These are phyloP conservation scores for Vespertilio murinus DNA, from an alignment of 2,797 vertebrate genomes.

Conservation along the genomic window DNA sequence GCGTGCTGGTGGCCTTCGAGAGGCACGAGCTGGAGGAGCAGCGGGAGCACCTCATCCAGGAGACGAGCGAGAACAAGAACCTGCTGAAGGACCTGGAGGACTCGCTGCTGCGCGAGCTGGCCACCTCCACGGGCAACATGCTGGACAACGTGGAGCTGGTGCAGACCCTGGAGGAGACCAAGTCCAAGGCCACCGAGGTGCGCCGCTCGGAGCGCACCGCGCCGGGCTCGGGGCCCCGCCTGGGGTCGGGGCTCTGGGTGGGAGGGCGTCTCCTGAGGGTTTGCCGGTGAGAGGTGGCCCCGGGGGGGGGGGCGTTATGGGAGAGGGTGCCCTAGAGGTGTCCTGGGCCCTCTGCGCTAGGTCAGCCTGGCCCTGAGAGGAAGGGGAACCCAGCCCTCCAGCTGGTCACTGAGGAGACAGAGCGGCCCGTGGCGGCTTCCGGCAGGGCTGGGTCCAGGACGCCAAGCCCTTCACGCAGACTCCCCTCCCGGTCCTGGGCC, in stretches of 20 bases:
- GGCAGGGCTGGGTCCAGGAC: not conserved
- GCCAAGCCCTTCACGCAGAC: not conserved
- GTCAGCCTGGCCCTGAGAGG: not conserved
- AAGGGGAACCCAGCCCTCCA: not conserved
- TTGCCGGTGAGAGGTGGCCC: not conserved
- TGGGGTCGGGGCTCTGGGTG: not conserved
- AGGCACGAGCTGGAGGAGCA: constrained; percentile 94
- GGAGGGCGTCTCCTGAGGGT: not conserved
- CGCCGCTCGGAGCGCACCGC: no score
- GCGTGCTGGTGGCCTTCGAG: constrained; percentile 93
- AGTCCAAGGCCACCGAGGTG: constrained; percentile 95
- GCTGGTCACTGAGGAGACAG: not conserved
- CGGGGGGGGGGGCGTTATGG: fast-evolving
- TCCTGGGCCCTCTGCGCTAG: fast-evolving
- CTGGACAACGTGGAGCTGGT: constrained; percentile 96
- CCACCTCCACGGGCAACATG: constrained; percentile 97
- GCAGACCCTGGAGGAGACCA: constrained; percentile 94
- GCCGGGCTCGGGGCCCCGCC: no score
- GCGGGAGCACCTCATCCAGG: constrained; percentile 93
- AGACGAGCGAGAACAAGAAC: constrained; percentile 95
- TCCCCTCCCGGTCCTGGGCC: not conserved
- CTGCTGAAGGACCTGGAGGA: constrained; percentile 95
- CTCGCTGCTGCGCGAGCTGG: constrained; percentile 93
- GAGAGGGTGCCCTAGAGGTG: not conserved
- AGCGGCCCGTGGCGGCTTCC: not conserved